phyloP scores from a whole-genome alignment of 1,140 invertebrate species.

The Rhyzopertha dominica region DNA sequence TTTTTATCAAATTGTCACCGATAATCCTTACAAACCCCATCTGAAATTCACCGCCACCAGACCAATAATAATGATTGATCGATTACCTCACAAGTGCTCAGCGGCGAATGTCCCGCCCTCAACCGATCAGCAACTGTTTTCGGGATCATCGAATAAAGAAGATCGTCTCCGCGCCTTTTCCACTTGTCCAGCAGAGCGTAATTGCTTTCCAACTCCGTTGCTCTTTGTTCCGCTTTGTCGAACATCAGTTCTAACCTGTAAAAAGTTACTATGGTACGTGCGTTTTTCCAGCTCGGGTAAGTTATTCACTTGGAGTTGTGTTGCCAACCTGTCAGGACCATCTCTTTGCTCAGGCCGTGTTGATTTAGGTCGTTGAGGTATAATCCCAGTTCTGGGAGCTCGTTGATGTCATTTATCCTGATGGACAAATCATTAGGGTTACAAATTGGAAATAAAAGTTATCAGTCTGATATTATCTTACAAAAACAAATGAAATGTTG shows the following conservation, averaged over 20 bases:
- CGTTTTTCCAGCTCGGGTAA: no score
- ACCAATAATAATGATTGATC: conserved; percentile 2
- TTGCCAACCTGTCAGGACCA: conserved; percentile 82
- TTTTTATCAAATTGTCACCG: no score
- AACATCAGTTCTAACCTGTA: conserved; percentile 71
- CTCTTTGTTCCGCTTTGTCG: conserved; percentile 71
- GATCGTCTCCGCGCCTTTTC: conserved; percentile 79
- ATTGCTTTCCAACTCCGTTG: conserved; percentile 65
- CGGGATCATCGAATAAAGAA: conserved; percentile 92
- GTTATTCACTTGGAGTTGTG: conserved; percentile 68
- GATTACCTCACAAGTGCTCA: conserved; percentile 70
- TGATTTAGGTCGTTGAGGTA: conserved; percentile 82
- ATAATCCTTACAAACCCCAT: no score
- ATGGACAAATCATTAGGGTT: no score
- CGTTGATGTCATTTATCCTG: conserved; percentile 79
- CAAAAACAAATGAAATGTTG: no score
- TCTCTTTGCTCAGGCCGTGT: conserved; percentile 77
- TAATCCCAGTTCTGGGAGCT: conserved; percentile 69
- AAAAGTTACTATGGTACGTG: conserved; percentile 13
- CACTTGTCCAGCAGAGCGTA: conserved; percentile 70
- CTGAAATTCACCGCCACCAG: no score
- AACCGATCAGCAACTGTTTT: conserved; percentile 67
- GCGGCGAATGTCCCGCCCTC: conserved; percentile 60
- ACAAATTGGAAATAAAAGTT: no score
- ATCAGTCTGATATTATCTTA: no score